Evolutionary conservation across 2,888 invertebrate species (phyloP).

Genomic region (Phortica okadai): DNA sequence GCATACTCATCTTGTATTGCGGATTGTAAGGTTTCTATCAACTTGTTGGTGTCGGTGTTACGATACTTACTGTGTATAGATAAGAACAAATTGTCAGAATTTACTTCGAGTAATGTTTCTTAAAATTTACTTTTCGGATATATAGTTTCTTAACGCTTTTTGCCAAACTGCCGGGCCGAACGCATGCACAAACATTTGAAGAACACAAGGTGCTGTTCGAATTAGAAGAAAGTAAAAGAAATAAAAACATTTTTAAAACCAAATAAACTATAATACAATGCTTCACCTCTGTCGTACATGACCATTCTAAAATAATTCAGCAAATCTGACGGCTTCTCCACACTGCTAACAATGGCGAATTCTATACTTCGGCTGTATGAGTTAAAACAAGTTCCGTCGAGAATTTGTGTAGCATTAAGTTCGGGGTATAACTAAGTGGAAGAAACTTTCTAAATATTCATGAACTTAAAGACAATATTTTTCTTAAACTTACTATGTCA

Average conservation of each 20-base stretch:
- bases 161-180: slow-evolving; percentile 45
- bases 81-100: neutral
- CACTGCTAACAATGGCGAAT: slow-evolving; percentile 41
- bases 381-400: slow-evolving; percentile 10
- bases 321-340: no score
- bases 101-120: no score
- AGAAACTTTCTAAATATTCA: slow-evolving; percentile 22
- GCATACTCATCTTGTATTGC: slow-evolving; percentile 42
- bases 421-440: slow-evolving; percentile 77
- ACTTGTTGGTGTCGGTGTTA: slow-evolving; percentile 49
- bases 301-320: no score
- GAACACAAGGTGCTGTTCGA: slow-evolving; percentile 42
- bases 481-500: slow-evolving; percentile 43
- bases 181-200: slow-evolving; percentile 52
- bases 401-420: slow-evolving; percentile 82
- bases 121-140: slow-evolving; percentile 45
- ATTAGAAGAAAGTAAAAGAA: neutral
- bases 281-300: slow-evolving; percentile 80
- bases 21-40: slow-evolving; percentile 46
- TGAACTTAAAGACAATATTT: neutral
- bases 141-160: slow-evolving; percentile 44
- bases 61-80: slow-evolving; percentile 49
- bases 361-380: slow-evolving; percentile 34
- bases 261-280: neutral
- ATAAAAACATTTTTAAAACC: neutral